Base-by-base conservation (phyloP, 2,113 vertebrate species). In the Oxyruncus cristatus region DNA sequence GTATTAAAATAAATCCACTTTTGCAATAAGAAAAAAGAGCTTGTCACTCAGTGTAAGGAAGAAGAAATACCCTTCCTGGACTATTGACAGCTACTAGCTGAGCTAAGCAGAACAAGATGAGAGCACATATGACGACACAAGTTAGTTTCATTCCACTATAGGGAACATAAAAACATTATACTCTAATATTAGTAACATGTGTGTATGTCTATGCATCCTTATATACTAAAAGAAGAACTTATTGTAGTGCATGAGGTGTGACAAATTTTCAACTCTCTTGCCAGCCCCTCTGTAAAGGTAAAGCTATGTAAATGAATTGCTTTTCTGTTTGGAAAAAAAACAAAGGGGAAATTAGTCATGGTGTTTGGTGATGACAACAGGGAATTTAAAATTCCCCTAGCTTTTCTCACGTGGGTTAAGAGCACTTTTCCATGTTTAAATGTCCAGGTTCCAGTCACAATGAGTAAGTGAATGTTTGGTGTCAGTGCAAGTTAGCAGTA, bases 341-440 rank as follows among this genome's bases (percentile, higher is more conserved):
- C 2, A 47, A 46, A 28, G 8, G 8, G 28, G 11, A 46, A 65
- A 77, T 41, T 62, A 59, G 9, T 83, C 5, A 67, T 21, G 9
- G 39, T 24, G 22, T 85, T 79, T 3, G 4, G 8, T 55, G 28
- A 49, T 37, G 61, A 77, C 4, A 75, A 84, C 86, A 74, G 9
- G 4, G 21, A 74, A 58, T 66, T 33, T 11, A 49, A 49, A 56
- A 50, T 12, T 0, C 0, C 1, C 5, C 8, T 10, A 28, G 5
- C 19, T 68, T 65, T 87, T 80, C 11, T 89, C 41, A 68, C 4
- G 12, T 24, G 8, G 6, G 19, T n/a, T 52, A 47, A 52, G 37
- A 49, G 9, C 4, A 75, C 52, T 68, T 91, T 72, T 49, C 33
- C 15, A 33, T 14, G 8, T 53, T 8, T 65, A 53, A 78, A 41